phyloP scores from a whole-genome alignment of 2,888 invertebrate species.

The Agriopis leucophaearia region DNA sequence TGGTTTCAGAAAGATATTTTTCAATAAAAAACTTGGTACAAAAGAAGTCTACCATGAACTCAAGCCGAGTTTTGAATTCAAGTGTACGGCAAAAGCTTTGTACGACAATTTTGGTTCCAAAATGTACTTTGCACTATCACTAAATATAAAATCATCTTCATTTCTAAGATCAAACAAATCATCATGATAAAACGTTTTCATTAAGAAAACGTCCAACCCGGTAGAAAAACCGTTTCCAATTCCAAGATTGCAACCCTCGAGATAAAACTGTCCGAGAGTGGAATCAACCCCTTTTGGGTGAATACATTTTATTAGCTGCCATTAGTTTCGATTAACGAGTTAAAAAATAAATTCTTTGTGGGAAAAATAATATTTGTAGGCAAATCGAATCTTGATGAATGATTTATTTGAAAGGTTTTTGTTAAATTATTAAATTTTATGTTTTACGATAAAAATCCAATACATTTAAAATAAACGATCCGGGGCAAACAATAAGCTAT shows the following conservation, averaged over 20 bases:
- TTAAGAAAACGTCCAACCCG: conserved; percentile 29
- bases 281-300: conserved; percentile 16
- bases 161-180: conserved; percentile 32
- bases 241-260: conserved; percentile 23
- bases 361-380: too few species aligned
- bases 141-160: conserved; percentile 16
- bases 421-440: too few species aligned
- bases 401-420: too few species aligned
- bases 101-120: too few species aligned
- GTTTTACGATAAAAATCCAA: too few species aligned
- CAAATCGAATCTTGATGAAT: too few species aligned
- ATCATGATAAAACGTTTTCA: conserved; percentile 45
- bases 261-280: conserved; percentile 16
- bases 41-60: background rate
- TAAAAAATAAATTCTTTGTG: background rate
- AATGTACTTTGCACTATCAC: background rate
- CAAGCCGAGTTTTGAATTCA: too few species aligned
- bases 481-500: too few species aligned
- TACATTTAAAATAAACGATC: too few species aligned
- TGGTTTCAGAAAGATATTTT: too few species aligned
- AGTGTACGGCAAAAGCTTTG: too few species aligned
- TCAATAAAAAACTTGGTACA: too few species aligned
- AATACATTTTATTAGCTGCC: conserved; percentile 17
- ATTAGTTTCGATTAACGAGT: conserved; percentile 15
- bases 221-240: conserved; percentile 35